Base-by-base conservation (phyloP, 2,113 vertebrate species). In the Amazona vittata region DNA sequence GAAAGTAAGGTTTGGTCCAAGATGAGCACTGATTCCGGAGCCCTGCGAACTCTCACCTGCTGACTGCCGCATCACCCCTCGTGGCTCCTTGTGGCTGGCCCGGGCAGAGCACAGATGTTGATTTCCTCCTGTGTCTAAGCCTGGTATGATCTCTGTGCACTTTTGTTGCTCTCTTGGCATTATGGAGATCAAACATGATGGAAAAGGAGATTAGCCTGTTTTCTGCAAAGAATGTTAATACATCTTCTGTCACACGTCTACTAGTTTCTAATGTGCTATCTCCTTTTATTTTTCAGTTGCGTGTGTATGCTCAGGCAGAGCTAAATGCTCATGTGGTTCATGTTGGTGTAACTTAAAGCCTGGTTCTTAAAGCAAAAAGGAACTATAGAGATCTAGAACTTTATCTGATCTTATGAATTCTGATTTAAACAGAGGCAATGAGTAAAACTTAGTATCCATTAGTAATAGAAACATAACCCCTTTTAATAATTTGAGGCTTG, bases 41-140 rank as follows among this genome's bases (percentile, higher is more conserved):
- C 70, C 89, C 90, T 28, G 90, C 0, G 0, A 88, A 10, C 37
- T 0, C 47, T 70, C 26, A 2, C 77, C 37, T 0, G 17, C 90
- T 63, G 85, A 5, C 63, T 71, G 64, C 74, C 0, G 0, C 83
- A 4, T n/a, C 4, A 1, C 86, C 39, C 50, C 49, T 49, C 5
- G 0, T 1, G 18, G 70, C 78, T 94, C 59, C 67, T 64, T 0
- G 0, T 16, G 76, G 53, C 75, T 59, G 78, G 9, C 70, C 71
- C 26, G n/a, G 52, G 33, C 75, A 77, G 10, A 29, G 22, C 46
- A 2, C 3, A 28, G 52, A 4, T 52, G 18, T 0, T 47, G 47
- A 79, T 91, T 82, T 79, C 89, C 57, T 85, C 65, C 41, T 31
- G 49, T 65, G 10, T 35, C 47, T 81, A 9, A 43, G 83, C 59